These are phyloP conservation scores for Pachydiplax longipennis DNA, from an alignment of 2,888 invertebrate species.

Conservation along the genomic window DNA sequence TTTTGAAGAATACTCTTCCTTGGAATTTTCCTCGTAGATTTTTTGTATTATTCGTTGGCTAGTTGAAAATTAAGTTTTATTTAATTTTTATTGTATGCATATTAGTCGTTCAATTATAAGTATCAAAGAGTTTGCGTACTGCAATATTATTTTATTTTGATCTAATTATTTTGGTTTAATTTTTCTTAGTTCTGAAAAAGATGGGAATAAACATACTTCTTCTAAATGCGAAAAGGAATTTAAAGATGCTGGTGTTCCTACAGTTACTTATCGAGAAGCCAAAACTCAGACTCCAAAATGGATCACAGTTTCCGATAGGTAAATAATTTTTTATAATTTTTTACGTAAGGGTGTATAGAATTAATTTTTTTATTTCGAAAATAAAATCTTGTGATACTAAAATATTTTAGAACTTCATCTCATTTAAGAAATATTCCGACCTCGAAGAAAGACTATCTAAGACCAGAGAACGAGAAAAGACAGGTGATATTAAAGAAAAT, in stretches of 20 bases:
- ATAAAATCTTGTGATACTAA: background rate
- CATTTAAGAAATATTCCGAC: background rate
- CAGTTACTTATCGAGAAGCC: conserved; percentile 20
- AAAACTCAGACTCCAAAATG: conserved; percentile 46
- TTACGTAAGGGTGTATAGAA: background rate
- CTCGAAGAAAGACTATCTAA: background rate
- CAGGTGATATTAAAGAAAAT: background rate
- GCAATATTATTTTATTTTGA: background rate
- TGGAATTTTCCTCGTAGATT: too few species aligned
- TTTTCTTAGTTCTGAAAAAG: background rate
- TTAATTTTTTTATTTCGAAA: background rate
- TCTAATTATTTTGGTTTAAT: background rate
- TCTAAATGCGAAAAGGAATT: background rate
- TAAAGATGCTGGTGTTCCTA: conserved; percentile 2
- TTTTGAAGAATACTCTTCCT: too few species aligned
- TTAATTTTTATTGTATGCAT: too few species aligned
- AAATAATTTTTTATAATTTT: background rate
- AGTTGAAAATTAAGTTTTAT: too few species aligned
- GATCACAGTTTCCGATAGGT: background rate
- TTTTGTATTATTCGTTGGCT: too few species aligned
- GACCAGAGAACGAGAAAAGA: background rate
- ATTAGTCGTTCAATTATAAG: too few species aligned
- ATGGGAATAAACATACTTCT: background rate
- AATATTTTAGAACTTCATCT: background rate
- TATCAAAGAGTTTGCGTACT: background rate